Percentiles rank a stretch among this genome's conserved stretches.
These are phyloP conservation scores for Dunckerocampus dactyliophorus DNA, from an alignment of 2,113 vertebrate species.

Conservation along the genomic window DNA sequence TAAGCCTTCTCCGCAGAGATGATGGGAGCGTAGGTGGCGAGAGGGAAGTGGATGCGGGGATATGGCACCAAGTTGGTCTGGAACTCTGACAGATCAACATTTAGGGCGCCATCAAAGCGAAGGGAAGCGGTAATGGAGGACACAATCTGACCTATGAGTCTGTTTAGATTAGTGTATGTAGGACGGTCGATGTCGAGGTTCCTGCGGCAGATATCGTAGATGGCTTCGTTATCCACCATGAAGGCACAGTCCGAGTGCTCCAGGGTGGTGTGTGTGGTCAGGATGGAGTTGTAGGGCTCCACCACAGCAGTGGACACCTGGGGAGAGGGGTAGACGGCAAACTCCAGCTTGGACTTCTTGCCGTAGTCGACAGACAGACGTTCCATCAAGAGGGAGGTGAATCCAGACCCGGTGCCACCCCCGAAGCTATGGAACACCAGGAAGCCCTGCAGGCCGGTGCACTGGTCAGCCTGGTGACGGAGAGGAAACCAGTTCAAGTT, in stretches of 20 bases:
- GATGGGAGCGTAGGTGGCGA: constrained; percentile 1
- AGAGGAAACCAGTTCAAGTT: not conserved
- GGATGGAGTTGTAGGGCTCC: constrained; percentile 4
- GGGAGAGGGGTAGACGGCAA: not conserved
- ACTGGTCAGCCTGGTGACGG: not conserved
- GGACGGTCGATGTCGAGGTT: not conserved
- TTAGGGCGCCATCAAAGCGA: not conserved
- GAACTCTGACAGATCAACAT: not conserved
- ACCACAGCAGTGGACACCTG: not conserved
- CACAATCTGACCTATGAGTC: no score
- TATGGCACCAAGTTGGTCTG: not conserved
- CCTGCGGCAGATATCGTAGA: constrained; percentile 1
- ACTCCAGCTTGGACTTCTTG: not conserved
- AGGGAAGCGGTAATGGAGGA: not conserved
- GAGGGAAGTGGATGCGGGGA: not conserved
- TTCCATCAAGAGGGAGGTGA: not conserved
- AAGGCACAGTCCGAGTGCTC: constrained; percentile 1
- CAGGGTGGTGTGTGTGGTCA: constrained; percentile 1
- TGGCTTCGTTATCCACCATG: constrained; percentile 4
- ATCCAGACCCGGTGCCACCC: not conserved
- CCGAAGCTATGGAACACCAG: constrained; percentile 2
- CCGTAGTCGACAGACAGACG: constrained; percentile 1
- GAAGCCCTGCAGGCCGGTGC: not conserved
- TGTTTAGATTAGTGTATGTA: no score
- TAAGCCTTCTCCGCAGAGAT: not conserved